phyloP scores from a whole-genome alignment of 1,140 invertebrate species.

The Pachyrhynchus sulphureomaculatus region DNA sequence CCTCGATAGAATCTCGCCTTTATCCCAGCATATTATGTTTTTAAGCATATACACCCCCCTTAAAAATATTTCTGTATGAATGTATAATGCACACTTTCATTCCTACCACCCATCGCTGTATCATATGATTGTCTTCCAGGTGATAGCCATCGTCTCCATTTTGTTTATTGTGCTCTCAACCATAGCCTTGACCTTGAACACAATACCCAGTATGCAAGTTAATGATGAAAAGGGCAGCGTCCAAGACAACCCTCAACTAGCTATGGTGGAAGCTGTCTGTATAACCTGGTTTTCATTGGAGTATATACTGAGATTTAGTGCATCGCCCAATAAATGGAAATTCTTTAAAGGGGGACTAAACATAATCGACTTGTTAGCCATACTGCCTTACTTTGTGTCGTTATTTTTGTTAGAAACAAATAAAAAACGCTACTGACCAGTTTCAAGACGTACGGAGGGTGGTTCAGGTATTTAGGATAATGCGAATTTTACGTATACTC shows the following conservation, averaged over 20 bases:
- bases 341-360: conserved; percentile 99
- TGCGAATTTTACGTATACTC: conserved; percentile 97
- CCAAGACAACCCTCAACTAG: conserved; percentile 89
- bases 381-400: conserved; percentile 97
- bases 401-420: conserved; percentile 94
- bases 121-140: conserved; percentile 68
- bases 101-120: not conserved
- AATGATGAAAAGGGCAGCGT: conserved; percentile 74
- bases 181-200: conserved; percentile 97
- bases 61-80: not conserved
- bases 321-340: conserved; percentile 99
- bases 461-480: conserved; percentile 99
- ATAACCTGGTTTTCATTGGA: conserved; percentile 99
- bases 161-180: conserved; percentile 99
- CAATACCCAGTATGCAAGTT: conserved; percentile 92
- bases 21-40: not conserved
- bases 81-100: not conserved
- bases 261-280: conserved; percentile 97
- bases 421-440: conserved; percentile 92
- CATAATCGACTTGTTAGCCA: conserved; percentile 97
- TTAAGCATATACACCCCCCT: not conserved
- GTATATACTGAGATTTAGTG: conserved; percentile 96
- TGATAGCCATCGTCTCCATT: conserved; percentile 98
- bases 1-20: no score
- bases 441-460: conserved; percentile 96